Evolutionary conservation across 2,797 vertebrate genomes (phyloP), one percentile per base, ranked within the genome.

Genomic region (Acipenser ruthenus): DNA sequence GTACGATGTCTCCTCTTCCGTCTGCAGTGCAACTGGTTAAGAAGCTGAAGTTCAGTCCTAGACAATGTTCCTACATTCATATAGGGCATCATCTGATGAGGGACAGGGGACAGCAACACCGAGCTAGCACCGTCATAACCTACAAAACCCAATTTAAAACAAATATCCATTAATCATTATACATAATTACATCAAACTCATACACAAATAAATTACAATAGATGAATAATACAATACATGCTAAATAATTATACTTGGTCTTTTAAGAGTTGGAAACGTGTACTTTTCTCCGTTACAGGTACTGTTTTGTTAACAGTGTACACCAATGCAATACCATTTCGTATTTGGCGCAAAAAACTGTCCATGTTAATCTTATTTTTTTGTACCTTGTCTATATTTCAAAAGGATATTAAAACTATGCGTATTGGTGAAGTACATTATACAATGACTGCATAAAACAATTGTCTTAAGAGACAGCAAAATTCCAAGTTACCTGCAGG

Each of bases 1-100:
- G 96, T 98, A 68, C 95, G 87, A 71, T 99, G 96, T 58, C 96
- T 82, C 67, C 96, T 87, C 90, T 99, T 99, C 71, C 96, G 79
- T 71, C 96, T 79, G 83, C 95, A 97, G 84, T 99, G 96, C 76
- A 98, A 87, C 85, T 98, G 96, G 82, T 97, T 97, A 64, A 99
- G 89, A 7, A 99, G 84, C 86, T 98, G 95, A 71, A 99, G 85
- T 81, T 99, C 96, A 1, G 93, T 96, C 63, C 96, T 89, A 12
- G 96, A 98, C 82, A 99, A 82, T 49, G 94, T 93, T 76, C 94
- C 92, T 87, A 97, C 89, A 79, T 95, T 96, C 93, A 99, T 94
- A 72, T 98, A 97, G 73, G 95, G 94, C 87, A 97, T 86, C 92
- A 98, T 94, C 87, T 98, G 96, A 71, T 94, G 95, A 53, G 93